phyloP scores from a whole-genome alignment of 2,113 vertebrate species.

The Anoura caudifer region DNA sequence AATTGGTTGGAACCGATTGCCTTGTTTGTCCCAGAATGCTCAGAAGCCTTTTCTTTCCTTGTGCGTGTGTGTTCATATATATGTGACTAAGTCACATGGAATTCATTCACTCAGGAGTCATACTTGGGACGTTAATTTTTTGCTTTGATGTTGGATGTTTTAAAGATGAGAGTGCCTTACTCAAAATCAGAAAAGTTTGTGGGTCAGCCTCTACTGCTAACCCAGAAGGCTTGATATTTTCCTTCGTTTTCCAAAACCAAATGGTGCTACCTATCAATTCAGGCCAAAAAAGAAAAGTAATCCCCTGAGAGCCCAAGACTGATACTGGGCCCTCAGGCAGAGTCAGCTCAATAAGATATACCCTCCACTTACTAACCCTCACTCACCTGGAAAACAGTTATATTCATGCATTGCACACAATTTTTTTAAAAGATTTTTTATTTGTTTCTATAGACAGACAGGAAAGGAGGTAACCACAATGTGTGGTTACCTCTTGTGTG shows the following conservation, averaged over 20 bases:
- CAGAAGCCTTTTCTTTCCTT: neutral
- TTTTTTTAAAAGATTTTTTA: neutral
- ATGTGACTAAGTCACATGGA: neutral
- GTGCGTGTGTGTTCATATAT: neutral
- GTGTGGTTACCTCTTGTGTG: neutral
- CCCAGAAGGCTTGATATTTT: neutral
- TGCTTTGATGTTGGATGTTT: neutral
- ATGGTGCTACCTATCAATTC: neutral
- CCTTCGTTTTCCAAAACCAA: neutral
- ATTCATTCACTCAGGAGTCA: neutral
- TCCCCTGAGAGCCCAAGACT: neutral
- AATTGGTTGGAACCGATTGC: neutral
- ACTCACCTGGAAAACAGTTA: neutral
- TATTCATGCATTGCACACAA: neutral
- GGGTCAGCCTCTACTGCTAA: neutral
- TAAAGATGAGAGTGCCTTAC: slow-evolving; percentile 29
- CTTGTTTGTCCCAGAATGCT: neutral
- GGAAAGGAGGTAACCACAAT: neutral
- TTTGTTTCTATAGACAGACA: neutral
- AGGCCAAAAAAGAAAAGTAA: neutral
- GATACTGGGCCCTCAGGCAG: neutral
- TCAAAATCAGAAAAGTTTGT: slow-evolving; percentile 18
- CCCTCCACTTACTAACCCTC: neutral
- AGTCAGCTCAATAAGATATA: neutral
- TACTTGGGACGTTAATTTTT: slow-evolving; percentile 11